Base-by-base conservation (phyloP, 2,113 vertebrate genomes). In the Laticauda laticaudata region DNA sequence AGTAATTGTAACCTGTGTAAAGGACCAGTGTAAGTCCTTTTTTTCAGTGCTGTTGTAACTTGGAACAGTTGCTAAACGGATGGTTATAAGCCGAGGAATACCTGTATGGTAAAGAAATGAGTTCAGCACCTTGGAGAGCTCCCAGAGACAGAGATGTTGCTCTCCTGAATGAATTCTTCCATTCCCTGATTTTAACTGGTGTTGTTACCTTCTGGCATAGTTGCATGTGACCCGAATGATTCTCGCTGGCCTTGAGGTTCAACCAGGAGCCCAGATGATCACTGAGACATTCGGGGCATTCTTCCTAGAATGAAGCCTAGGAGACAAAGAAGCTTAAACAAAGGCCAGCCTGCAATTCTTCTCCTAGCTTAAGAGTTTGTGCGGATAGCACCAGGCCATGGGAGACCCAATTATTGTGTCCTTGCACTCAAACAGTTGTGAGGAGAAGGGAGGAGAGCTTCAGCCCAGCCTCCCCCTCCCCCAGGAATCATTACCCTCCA, bases 51-150 rank as follows among this genome's bases (percentile, higher is more conserved):
- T n/a, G 29, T 14, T n/a, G 61, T n/a, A 64, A n/a, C 11, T n/a
- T 10, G 10, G 61, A n/a, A 26, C 61, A n/a, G 61, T 69, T 11
- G 12, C 61, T n/a, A n/a, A 69, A 69, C 12, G 4, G n/a, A 14
- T 69, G 61, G 12, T n/a, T 69, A 69, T 69, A n/a, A 69, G 61
- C 29, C 26, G 21, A 29, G 3, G 26, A 3, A 64, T 1, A 29
- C 1, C 29, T n/a, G 64, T 18, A 26, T 1, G 48, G 15, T 18
- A n/a, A 54, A 29, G 26, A 29, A 54, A 34, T 20, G 26, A 7
- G 39, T 91, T 91, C 90, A 91, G 90, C 23, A 91, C 75, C 75
- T 3, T 15, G 90, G 90, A 91, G 14, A 91, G 90, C 90, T 86
- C 53, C 53, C 34, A 21, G 0, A 56, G 53, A 20, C 4, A 29